Evolutionary conservation across 2,888 invertebrate species (phyloP).

Genomic region (Morinoia aosen): DNA sequence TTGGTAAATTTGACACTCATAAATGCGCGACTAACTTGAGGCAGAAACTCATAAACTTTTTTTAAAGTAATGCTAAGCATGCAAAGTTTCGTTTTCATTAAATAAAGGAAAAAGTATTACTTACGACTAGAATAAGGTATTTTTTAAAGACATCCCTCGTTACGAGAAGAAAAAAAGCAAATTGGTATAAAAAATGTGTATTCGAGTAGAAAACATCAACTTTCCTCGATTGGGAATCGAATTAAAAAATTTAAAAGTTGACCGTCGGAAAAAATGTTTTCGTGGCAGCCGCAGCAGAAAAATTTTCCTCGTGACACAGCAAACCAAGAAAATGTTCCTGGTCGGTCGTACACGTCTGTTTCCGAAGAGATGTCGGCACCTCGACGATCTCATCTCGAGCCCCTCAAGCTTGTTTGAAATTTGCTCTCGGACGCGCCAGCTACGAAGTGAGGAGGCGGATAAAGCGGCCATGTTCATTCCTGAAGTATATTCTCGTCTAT

Average conservation of each 20-base stretch:
- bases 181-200: neutral
- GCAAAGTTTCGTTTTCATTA: neutral
- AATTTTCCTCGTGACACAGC: neutral
- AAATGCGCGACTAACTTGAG: too few species aligned
- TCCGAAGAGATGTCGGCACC: neutral
- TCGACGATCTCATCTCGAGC: neutral
- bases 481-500: neutral
- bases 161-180: neutral
- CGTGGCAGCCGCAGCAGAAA: neutral
- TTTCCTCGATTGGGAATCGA: neutral
- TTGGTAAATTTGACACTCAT: too few species aligned
- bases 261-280: neutral
- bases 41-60: too few species aligned
- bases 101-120: neutral
- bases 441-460: neutral
- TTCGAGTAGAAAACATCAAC: neutral
- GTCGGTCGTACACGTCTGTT: neutral
- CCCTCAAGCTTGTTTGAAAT: constrained; percentile 15
- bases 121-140: neutral
- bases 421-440: neutral
- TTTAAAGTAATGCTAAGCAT: too few species aligned
- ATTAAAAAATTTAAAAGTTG: neutral
- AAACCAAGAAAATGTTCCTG: neutral
- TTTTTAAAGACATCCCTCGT: neutral
- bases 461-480: neutral